Conservation (phyloP, 2,113 vertebrate genomes). For the Murina feae region DNA sequence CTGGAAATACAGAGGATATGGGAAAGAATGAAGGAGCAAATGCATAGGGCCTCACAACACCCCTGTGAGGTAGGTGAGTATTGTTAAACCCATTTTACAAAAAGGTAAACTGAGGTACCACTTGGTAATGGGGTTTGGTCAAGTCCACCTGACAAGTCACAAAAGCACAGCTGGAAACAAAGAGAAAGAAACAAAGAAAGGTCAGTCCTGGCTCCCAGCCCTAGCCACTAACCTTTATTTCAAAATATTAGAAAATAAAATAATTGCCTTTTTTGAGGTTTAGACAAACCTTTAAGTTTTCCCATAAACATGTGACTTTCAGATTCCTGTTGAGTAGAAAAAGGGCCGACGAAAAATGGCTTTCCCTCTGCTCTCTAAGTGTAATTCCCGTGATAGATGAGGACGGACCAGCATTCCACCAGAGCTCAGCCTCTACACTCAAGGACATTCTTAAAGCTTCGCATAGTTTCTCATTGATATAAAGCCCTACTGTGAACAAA, state of each 20-base stretch:
- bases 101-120: conserved; percentile 52
- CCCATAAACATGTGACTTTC: neutral
- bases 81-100: neutral
- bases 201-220: neutral
- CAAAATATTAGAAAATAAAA: neutral
- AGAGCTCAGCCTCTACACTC: neutral
- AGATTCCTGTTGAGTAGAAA: neutral
- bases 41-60: conserved; percentile 66
- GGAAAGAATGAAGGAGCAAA: conserved; percentile 4
- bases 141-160: neutral
- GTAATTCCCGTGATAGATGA: neutral
- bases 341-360: neutral
- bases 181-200: conserved; percentile 10
- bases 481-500: neutral
- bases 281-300: neutral
- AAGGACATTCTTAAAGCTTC: neutral
- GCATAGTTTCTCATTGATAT: neutral
- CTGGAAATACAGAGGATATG: conserved; percentile 11
- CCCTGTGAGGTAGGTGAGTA: conserved; percentile 53
- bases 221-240: conserved; percentile 21
- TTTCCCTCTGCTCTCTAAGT: neutral
- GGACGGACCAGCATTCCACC: neutral
- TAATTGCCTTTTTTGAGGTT: neutral
- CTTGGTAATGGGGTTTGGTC: conserved; percentile 15
- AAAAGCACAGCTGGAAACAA: conserved; percentile 11